Conservation (phyloP, 2,888 invertebrate genomes). For the Ennomos fuscantarius region DNA sequence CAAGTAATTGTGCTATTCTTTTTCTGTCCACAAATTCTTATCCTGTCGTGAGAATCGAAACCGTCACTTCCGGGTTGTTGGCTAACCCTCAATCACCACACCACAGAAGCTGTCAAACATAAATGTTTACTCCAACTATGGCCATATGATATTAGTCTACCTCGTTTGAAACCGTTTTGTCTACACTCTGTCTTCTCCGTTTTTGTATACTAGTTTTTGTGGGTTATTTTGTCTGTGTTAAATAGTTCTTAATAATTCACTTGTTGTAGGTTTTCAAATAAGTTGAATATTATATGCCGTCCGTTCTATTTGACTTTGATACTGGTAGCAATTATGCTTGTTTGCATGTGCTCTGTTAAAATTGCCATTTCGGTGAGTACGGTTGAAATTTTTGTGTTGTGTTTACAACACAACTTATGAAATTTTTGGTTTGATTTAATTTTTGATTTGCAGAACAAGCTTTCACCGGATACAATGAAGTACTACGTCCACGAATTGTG, state of each 20-base stretch:
- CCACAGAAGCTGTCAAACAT: no score
- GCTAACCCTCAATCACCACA: no score
- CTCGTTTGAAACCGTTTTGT: no score
- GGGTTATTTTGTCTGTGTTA: not conserved
- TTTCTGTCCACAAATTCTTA: no score
- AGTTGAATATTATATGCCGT: conserved; percentile 68
- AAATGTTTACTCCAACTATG: no score
- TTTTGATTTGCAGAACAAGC: conserved; percentile 61
- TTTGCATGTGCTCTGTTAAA: conserved; percentile 77
- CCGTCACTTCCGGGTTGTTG: no score
- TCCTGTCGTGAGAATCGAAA: no score
- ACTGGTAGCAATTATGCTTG: conserved; percentile 67
- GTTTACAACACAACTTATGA: no score
- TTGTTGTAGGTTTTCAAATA: conserved; percentile 64
- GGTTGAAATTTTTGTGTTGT: not conserved
- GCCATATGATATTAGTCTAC: no score
- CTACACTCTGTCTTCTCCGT: no score
- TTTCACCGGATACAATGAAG: conserved; percentile 66
- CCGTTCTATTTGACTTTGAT: conserved; percentile 72
- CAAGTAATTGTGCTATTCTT: no score
- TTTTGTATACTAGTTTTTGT: not conserved
- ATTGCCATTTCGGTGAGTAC: conserved; percentile 74
- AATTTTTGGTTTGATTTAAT: no score
- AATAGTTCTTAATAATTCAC: conserved; percentile 25
- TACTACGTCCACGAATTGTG: conserved; percentile 71